Percentiles rank a stretch among this genome's conserved stretches.
These are phyloP conservation scores for Ploceus nigricollis DNA, from an alignment of 2,113 vertebrate species.

Conservation along the genomic window DNA sequence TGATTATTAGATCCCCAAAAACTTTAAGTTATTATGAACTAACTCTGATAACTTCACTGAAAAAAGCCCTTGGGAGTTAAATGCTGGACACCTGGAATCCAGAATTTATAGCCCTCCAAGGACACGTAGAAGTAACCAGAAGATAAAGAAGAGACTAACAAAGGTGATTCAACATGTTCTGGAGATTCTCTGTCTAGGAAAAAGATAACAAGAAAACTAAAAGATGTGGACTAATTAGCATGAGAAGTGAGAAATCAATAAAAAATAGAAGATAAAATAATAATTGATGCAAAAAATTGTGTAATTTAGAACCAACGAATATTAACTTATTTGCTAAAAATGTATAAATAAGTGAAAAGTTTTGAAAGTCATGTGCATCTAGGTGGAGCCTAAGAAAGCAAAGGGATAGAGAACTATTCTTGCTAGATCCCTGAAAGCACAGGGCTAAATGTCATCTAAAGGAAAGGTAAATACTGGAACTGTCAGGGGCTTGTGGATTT, in stretches of 20 bases:
- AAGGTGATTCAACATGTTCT: neutral
- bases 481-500: neutral
- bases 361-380: neutral
- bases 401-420: neutral
- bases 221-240: neutral
- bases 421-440: neutral
- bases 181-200: neutral
- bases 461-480: neutral
- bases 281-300: neutral
- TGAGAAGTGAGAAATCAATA: neutral
- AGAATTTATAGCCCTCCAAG: neutral
- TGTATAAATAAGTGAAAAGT: neutral
- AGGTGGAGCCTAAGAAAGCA: neutral
- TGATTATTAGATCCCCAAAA: neutral
- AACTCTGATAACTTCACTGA: neutral
- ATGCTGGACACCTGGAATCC: neutral
- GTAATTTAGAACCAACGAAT: neutral
- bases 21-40: neutral
- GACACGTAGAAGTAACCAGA: neutral
- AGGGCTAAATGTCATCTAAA: neutral
- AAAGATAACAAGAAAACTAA: neutral
- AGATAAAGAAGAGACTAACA: neutral
- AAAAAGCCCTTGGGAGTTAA: neutral
- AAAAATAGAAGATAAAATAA: neutral
- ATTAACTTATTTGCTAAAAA: neutral